These are phyloP conservation scores for Pemphigus obesinymphae DNA, from an alignment of 1,140 invertebrate genomes.

Conservation along the genomic window DNA sequence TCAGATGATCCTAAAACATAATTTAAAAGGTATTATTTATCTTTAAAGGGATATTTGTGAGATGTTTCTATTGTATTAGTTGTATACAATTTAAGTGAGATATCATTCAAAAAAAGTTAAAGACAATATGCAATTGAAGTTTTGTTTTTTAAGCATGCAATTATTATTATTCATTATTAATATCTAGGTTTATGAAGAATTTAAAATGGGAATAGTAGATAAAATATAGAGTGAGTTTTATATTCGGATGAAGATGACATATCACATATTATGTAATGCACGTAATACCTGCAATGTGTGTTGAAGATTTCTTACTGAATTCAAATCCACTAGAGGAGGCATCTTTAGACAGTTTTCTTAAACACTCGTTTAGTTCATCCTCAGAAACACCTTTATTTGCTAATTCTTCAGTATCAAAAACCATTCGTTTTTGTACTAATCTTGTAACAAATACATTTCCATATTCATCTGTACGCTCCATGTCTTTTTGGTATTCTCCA, in stretches of 20 bases:
- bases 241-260: not conserved
- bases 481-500: constrained; percentile 54
- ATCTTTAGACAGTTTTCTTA: constrained; percentile 43
- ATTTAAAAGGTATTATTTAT: not conserved
- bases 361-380: constrained; percentile 47
- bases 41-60: not conserved
- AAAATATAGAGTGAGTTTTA: constrained; percentile 1
- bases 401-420: constrained; percentile 51
- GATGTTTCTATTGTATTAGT: not conserved
- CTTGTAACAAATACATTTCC: constrained; percentile 56
- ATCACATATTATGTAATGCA: not conserved
- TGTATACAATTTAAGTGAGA: not conserved
- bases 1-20: constrained; percentile 17
- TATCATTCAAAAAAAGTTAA: not conserved
- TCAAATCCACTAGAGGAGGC: not conserved
- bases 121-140: not conserved
- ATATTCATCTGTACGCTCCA: constrained; percentile 52
- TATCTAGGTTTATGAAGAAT: not conserved
- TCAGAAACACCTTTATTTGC: constrained; percentile 37
- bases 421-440: constrained; percentile 54
- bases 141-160: not conserved
- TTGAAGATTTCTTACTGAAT: constrained; percentile 20
- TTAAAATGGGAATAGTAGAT: not conserved
- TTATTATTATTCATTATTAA: constrained; percentile 1
- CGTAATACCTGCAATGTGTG: constrained; percentile 18